Evolutionary conservation across 2,797 vertebrate genomes (phyloP).

Genomic region (Oryzias sinensis): DNA sequence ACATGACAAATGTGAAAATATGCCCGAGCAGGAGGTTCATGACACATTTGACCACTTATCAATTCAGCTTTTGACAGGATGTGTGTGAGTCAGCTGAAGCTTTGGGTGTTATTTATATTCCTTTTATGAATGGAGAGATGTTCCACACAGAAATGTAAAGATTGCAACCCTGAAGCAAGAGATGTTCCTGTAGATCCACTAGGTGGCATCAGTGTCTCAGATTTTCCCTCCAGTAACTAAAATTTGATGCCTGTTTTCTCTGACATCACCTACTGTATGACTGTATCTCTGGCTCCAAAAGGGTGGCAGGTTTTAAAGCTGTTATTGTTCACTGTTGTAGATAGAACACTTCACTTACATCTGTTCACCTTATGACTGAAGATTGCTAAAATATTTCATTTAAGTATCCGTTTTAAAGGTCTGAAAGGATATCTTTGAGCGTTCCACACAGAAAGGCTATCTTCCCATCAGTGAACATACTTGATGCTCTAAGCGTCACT

Average conservation of each 20-base stretch:
- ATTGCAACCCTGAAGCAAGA: not conserved
- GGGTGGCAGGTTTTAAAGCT: not conserved
- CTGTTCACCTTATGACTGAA: not conserved
- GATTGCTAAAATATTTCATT: no score
- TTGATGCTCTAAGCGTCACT: slow-evolving; percentile 11
- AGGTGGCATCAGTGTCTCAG: slow-evolving; percentile 52
- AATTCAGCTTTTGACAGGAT: not conserved
- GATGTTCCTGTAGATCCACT: slow-evolving; percentile 44
- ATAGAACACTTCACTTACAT: no score
- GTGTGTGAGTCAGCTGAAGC: not conserved
- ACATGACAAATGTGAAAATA: slow-evolving; percentile 27
- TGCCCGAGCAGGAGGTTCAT: slow-evolving; percentile 14
- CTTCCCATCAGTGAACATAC: not conserved
- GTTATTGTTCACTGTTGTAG: no score
- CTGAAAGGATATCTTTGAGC: not conserved
- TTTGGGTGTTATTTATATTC: not conserved
- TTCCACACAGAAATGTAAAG: slow-evolving; percentile 4
- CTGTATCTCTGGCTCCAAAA: not conserved
- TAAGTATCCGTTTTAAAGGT: not conserved
- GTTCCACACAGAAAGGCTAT: no score
- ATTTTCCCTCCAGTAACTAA: slow-evolving; percentile 19
- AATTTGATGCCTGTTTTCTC: slow-evolving; percentile 18
- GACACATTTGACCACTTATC: not conserved
- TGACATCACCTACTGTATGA: not conserved
- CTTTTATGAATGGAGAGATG: slow-evolving; percentile 8